Evolutionary conservation across 1,140 invertebrate species (phyloP), one percentile per base, ranked within the genome.

Genomic region (Copidosoma floridanum): DNA sequence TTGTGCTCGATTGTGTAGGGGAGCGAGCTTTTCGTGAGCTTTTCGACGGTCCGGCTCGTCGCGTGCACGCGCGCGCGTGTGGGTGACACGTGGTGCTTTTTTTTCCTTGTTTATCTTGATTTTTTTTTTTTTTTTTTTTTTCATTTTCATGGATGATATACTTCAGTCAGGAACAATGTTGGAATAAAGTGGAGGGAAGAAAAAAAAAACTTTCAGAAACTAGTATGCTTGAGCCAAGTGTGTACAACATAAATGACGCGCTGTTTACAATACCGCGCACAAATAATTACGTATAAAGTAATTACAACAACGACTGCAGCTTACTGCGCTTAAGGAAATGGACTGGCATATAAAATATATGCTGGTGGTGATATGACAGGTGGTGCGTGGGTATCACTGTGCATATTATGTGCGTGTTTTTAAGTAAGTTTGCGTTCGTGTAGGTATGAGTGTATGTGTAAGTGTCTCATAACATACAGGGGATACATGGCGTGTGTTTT

Each of bases 251-350:
- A 63, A 64, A 53, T 65, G 37, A 44, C 44, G 44, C 44, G 12
- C n/a, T 47, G 37, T 27, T 40, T 48, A 57, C 32, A 55, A 48
- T 55, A 61, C 37, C 37, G 29, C 60, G 60, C 51, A 41, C 56
- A 56, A n/a, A n/a, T n/a, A n/a, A 63, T 64, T 64, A 60, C 41
- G 40, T 55, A n/a, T n/a, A n/a, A n/a, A 41, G 44, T 50, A 55
- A 55, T 47, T 55, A 61, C 35, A 44, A 51, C 24, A 56, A 56
- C 26, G 27, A 56, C 40, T 56, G 38, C 40, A 46, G 47, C 46
- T 56, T 55, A 51, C 53, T 62, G 51, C 46, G 54, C 44, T 58
- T 27, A 27, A 60, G 40, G 43, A 57, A 62, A 40, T 38, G 16
- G 32, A 51, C 46, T n/a, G n/a, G n/a, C n/a, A n/a, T n/a, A n/a